These are phyloP conservation scores for Botrylloides violaceus DNA, from an alignment of 23 tunicate genomes.

Conservation along the genomic window DNA sequence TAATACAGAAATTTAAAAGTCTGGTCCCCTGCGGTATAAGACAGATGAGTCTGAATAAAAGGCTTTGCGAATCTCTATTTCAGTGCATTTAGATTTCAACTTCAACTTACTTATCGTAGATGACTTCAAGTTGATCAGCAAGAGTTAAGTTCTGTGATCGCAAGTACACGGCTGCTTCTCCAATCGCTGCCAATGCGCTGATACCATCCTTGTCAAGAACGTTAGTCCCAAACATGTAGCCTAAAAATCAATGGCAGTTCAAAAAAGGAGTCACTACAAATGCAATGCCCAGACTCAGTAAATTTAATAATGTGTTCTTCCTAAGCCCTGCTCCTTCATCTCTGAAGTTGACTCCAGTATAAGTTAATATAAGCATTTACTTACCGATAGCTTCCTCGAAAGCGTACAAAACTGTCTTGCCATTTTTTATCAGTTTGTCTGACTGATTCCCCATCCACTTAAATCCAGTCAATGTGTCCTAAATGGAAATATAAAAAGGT, in stretches of 20 bases:
- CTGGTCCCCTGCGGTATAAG: background rate
- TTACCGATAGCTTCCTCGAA: conserved; percentile 96
- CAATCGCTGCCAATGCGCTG: conserved; percentile 63
- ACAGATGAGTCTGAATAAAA: background rate
- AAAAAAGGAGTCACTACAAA: background rate
- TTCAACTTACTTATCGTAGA: conserved; percentile 77
- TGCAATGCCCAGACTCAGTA: background rate
- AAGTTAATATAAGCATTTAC: no score
- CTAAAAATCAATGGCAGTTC: conserved; percentile 11
- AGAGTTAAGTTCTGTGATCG: conserved; percentile 40
- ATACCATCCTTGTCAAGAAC: conserved; percentile 96
- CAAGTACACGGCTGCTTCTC: conserved; percentile 56
- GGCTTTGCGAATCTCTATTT: no score
- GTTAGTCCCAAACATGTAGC: conserved; percentile 90
- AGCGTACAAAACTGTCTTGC: conserved; percentile 79
- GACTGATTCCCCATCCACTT: conserved; percentile 96
- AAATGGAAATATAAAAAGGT: background rate
- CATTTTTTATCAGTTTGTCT: conserved; percentile 42
- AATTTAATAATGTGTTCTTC: background rate
- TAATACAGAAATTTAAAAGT: no score
- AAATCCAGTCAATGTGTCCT: conserved; percentile 98
- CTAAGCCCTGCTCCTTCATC: no score
- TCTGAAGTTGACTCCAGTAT: no score
- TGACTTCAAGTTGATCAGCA: conserved; percentile 51
- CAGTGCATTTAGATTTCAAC: no score